Conservation (phyloP, 1,140 invertebrate species). For the Plutomurus gul region DNA sequence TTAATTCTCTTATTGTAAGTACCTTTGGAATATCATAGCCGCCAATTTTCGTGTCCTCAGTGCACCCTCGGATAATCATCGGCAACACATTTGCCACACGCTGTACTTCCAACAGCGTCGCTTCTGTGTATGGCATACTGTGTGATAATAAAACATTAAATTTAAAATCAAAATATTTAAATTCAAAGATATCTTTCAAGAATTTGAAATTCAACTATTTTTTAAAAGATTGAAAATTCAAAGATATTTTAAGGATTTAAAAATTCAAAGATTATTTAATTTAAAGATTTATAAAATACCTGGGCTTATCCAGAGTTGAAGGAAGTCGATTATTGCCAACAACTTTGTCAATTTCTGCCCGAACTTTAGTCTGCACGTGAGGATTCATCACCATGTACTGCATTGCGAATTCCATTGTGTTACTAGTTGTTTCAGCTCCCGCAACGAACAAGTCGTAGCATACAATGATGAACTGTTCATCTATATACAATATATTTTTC, state of each 20-base stretch:
- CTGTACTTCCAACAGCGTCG: constrained; percentile 73
- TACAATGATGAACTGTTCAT: constrained; percentile 47
- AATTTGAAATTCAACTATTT: not conserved
- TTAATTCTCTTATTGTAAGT: constrained; percentile 55
- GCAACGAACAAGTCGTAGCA: constrained; percentile 58
- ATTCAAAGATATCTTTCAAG: not conserved
- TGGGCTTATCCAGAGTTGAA: constrained; percentile 68
- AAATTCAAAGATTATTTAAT: not conserved
- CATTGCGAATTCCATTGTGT: constrained; percentile 35
- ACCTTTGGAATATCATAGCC: constrained; percentile 79
- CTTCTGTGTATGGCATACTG: constrained; percentile 77
- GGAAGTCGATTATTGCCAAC: constrained; percentile 71
- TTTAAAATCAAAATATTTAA: not conserved
- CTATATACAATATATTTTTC: constrained; percentile 1
- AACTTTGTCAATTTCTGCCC: constrained; percentile 58
- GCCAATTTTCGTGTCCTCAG: constrained; percentile 69
- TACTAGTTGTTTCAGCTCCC: constrained; percentile 33
- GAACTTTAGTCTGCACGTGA: constrained; percentile 43
- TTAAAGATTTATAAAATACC: constrained; percentile 59
- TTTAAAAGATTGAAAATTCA: not conserved
- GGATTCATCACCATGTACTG: constrained; percentile 38
- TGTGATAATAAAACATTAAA: not conserved
- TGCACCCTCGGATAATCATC: constrained; percentile 70
- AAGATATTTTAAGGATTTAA: not conserved
- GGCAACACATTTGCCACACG: constrained; percentile 77